Base-by-base conservation (phyloP, 2,888 invertebrate genomes). In the Meloe dianella region DNA sequence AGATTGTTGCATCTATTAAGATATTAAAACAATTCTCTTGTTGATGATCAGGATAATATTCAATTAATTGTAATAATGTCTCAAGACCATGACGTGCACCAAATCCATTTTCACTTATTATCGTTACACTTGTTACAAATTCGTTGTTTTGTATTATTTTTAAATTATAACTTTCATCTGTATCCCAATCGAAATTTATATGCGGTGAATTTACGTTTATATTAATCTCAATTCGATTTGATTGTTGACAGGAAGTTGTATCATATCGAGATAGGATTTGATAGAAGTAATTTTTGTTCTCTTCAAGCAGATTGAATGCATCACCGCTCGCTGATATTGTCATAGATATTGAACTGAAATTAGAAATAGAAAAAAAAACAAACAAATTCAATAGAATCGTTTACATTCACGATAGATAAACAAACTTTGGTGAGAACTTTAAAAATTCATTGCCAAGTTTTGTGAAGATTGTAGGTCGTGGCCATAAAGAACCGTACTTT, bases 71-170 rank as follows among this genome's bases (percentile, higher is more conserved):
- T 1, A 88, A 87, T 57, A 94, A 84, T 0, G 93, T 91, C 82
- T 95, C 94, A 58, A 94, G 81, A 0, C 87, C 93, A 77, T 94
- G 92, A 0, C 94, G 87, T 0, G 89, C 91, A 0, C 93, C 94
- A 78, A 88, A 94, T 5, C 91, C 87, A 0, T 90, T 91, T 32
- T 51, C n/a, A 12, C 61, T 59, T 22, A 7, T 56, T 51, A 68
- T 62, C 61, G 64, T 54, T 12, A 67, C 51, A 29, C 8, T 57
- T 61, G n/a, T n/a, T n/a, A n/a, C n/a, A n/a, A 60, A n/a, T 47
- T 66, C 57, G 38, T 51, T 61, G 9, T 38, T 61, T 30, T 57
- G 35, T 29, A 47, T 61, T 12, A 91, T 83, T 69, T 87, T 86
- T 57, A 93, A 80, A 64, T 81, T 82, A 77, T 93, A 94, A 38